A percentile compares a stretch with the other conserved stretches of the same genome.
Conservation (phyloP, 2,888 invertebrate species). For the Drosophila antonietae region DNA sequence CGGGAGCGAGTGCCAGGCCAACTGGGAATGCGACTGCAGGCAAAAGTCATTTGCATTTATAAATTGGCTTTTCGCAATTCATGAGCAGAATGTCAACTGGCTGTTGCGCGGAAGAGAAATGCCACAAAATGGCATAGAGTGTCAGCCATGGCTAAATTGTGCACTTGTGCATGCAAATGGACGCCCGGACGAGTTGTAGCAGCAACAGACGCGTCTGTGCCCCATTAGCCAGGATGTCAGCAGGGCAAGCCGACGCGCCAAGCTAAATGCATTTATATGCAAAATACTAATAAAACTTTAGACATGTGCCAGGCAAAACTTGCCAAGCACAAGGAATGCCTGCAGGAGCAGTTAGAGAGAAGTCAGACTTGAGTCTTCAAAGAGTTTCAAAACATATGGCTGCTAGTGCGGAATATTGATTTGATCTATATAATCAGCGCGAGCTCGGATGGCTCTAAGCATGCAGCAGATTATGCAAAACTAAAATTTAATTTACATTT, state of each 20-base stretch:
- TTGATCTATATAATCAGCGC: conserved; percentile 13
- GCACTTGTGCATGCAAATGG: conserved; percentile 77
- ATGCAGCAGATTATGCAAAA: conserved; percentile 9
- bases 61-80: conserved; percentile 80
- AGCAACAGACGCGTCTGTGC: conserved; percentile 33
- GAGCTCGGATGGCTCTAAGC: not conserved
- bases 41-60: conserved; percentile 79
- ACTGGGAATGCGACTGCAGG: conserved; percentile 44
- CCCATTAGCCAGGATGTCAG: conserved; percentile 49
- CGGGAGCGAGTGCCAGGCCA: conserved; percentile 14
- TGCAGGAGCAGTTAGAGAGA: not conserved
- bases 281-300: conserved; percentile 62
- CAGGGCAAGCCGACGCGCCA: not conserved
- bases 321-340: not conserved
- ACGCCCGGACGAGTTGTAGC: conserved; percentile 58
- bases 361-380: not conserved
- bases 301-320: conserved; percentile 8
- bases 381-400: conserved; percentile 32
- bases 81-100: conserved; percentile 69
- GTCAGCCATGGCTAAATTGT: conserved; percentile 58
- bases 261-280: conserved; percentile 72
- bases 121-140: conserved; percentile 52
- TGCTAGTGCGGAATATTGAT: conserved; percentile 17
- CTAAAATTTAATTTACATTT: conserved; percentile 14
- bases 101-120: conserved; percentile 10